Evolutionary conservation across 2,113 vertebrate genomes (phyloP).

Genomic region (Echinops telfairi): DNA sequence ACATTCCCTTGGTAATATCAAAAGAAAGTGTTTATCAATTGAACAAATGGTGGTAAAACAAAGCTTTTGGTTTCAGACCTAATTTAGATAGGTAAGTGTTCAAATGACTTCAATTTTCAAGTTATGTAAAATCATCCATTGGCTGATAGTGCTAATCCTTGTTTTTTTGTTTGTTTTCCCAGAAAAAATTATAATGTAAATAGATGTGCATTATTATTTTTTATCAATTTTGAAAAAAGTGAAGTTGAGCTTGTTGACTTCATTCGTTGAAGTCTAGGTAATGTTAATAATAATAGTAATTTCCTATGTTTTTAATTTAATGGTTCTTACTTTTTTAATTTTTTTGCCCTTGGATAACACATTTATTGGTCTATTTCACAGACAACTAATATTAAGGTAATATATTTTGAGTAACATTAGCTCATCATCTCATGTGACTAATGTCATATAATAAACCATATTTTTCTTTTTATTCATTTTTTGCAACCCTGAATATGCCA

Average conservation of each 20-base stretch:
- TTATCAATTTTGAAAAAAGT: not conserved
- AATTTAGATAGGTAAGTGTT: constrained; percentile 14
- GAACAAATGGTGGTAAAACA: constrained; percentile 38
- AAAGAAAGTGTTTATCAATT: constrained; percentile 31
- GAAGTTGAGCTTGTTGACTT: not conserved
- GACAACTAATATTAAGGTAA: not conserved
- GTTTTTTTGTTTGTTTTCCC: not conserved
- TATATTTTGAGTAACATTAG: not conserved
- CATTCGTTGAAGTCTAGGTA: constrained; percentile 30
- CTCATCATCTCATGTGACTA: not conserved
- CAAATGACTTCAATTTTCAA: constrained; percentile 34
- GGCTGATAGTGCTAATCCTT: not conserved
- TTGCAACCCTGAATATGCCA: constrained; percentile 28
- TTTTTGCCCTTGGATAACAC: not conserved
- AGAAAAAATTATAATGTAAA: not conserved
- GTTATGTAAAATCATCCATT: not conserved
- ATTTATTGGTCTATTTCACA: constrained; percentile 18
- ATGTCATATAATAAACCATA: constrained; percentile 20
- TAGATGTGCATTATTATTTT: not conserved
- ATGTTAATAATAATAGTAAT: not conserved
- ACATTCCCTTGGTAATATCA: constrained; percentile 20
- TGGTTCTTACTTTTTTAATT: constrained; percentile 8
- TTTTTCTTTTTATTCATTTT: constrained; percentile 58
- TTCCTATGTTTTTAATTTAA: constrained; percentile 31
- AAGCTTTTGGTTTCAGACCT: constrained; percentile 26